A percentile compares a stretch with the other conserved stretches of the same genome.
These are phyloP conservation scores for Agonopterix heracliana DNA, from an alignment of 2,888 invertebrate species.

Conservation along the genomic window DNA sequence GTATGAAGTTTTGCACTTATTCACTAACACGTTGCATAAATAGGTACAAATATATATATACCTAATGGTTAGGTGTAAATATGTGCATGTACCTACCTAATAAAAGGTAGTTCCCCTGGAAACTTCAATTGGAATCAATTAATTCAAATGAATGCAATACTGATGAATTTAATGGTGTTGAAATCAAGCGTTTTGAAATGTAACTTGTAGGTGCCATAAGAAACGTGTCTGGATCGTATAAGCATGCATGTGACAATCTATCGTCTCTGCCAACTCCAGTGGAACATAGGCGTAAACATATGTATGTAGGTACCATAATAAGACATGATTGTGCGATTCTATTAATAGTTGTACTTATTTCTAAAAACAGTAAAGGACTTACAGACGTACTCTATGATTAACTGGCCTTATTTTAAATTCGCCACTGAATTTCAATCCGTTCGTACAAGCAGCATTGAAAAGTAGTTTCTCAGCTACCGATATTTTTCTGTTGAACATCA, in stretches of 20 bases:
- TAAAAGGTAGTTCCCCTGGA: too few relatives aligned
- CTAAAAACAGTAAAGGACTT: slow-evolving; percentile 18
- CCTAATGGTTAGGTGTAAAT: too few relatives aligned
- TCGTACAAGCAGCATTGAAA: slow-evolving; percentile 45
- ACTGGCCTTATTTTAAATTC: slow-evolving; percentile 66
- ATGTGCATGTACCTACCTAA: too few relatives aligned
- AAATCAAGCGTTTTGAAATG: too few relatives aligned
- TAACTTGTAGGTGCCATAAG: too few relatives aligned
- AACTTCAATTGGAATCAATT: too few relatives aligned
- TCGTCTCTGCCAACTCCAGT: not conserved
- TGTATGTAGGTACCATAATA: not conserved
- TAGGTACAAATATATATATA: too few relatives aligned
- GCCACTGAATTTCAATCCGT: slow-evolving; percentile 44
- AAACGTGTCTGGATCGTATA: too few relatives aligned
- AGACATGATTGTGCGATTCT: not conserved
- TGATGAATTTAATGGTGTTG: too few relatives aligned
- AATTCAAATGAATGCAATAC: too few relatives aligned
- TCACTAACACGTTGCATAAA: too few relatives aligned
- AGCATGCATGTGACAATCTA: not conserved
- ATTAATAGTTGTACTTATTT: not conserved
- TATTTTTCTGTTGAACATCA: slow-evolving; percentile 52
- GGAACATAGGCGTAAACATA: not conserved
- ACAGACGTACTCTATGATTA: slow-evolving; percentile 62
- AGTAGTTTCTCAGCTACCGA: slow-evolving; percentile 45
- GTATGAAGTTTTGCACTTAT: too few relatives aligned